Evolutionary conservation across 2,113 vertebrate species (phyloP), one percentile per base, ranked within the genome.

Genomic region (Fregetta grallaria): DNA sequence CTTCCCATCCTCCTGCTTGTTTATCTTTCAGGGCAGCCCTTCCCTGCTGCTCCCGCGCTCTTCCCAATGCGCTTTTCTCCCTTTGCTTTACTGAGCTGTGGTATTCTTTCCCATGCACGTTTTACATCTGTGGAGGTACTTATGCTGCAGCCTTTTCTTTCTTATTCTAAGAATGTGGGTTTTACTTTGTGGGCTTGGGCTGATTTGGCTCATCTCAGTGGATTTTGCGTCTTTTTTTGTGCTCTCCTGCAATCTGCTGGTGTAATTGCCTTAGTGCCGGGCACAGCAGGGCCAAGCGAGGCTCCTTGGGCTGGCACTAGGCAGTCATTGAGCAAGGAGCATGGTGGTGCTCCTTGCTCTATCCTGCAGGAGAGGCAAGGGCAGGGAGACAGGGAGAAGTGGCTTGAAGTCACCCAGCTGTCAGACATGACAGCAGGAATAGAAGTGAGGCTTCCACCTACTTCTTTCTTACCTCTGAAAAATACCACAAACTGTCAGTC

Each of bases 1-100:
- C 16, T 78, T 77, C 72, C 65, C 32, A 40, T 42, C 38, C 65
- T 87, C 29, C 66, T 84, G 13, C 74, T 92, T 96, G 72, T 94
- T 73, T 97, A 38, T 73, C 30, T 94, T 86, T 97, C 27, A 70
- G 40, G 44, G 47, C 73, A 81, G 85, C 32, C 27, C n/a, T 67
- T 38, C 50, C 47, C 62, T 7, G 3, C 72, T 81, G n/a, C 38
- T 94, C 67, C 71, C 8, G 4, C 26, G 3, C 56, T 63, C 40
- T 66, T 83, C 65, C 29, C 32, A 4, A 10, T 10, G 61, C 8
- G 4, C 13, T 90, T 53, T 81, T 50, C 47, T 78, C 44, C 47
- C 10, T 11, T 36, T 47, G 30, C 50, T 75, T 89, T 77, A 15
- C 44, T 87, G 36, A 78, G 59, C 30, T 44, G 23, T 74, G 52